Conservation (phyloP, 2,797 vertebrate genomes). For the Sebastes itinus region DNA sequence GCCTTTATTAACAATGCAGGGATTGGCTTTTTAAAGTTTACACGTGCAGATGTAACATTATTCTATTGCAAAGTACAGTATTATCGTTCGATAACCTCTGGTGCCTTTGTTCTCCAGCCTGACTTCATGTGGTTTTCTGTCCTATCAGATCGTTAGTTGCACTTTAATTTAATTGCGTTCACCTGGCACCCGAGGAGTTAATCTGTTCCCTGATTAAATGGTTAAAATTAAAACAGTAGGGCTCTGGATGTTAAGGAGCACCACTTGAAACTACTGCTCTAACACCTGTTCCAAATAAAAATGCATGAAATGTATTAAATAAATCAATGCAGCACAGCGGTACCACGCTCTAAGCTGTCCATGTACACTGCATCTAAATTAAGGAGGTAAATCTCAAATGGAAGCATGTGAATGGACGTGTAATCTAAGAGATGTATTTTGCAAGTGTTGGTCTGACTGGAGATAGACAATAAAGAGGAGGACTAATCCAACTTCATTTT, state of each 20-base stretch:
- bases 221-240: conserved; percentile 54
- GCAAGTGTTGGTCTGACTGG: not conserved
- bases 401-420: not conserved
- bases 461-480: conserved; percentile 4
- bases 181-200: conserved; percentile 39
- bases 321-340: conserved; percentile 16
- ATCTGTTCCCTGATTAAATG: conserved; percentile 43
- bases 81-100: not conserved
- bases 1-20: not conserved
- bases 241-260: conserved; percentile 29
- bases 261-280: not conserved
- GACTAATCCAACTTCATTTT: conserved; percentile 14
- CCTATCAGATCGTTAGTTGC: conserved; percentile 12
- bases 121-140: conserved; percentile 10
- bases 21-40: not conserved
- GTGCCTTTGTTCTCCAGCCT: not conserved
- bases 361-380: not conserved
- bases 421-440: not conserved
- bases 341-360: not conserved
- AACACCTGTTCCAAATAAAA: conserved; percentile 50
- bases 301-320: conserved; percentile 34
- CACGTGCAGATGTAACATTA: not conserved
- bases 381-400: conserved; percentile 9
- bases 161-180: conserved; percentile 44
- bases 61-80: not conserved